These are phyloP conservation scores for Leistus spinibarbis DNA, from an alignment of 2,888 invertebrate species.

Conservation along the genomic window DNA sequence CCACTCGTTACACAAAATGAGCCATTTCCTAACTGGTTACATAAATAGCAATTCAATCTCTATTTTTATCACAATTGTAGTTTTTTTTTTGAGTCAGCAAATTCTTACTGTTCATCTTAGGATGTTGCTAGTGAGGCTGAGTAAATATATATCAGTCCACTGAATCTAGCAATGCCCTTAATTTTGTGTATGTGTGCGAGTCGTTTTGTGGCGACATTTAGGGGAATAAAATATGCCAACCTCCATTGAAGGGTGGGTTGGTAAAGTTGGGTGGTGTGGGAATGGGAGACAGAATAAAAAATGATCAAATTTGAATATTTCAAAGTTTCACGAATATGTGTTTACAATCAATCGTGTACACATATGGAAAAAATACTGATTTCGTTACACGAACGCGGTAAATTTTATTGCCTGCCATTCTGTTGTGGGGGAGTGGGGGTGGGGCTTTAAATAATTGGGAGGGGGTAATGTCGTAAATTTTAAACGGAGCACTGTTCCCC, in stretches of 20 bases:
- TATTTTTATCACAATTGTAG: no score
- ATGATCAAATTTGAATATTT: not conserved
- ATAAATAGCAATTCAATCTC: no score
- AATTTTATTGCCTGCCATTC: not conserved
- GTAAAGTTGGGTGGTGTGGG: not conserved
- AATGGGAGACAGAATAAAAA: not conserved
- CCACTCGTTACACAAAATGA: no score
- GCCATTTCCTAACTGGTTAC: no score
- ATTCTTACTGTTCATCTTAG: no score
- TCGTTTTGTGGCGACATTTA: not conserved
- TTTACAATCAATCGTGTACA: not conserved
- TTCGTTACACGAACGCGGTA: not conserved
- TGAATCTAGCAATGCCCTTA: no score
- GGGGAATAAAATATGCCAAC: not conserved
- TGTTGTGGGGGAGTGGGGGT: not conserved
- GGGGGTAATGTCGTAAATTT: not conserved
- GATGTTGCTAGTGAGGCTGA: no score
- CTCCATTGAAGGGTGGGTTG: not conserved
- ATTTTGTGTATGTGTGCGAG: not conserved
- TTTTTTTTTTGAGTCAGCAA: no score
- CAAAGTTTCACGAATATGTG: not conserved
- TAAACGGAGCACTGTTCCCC: not conserved
- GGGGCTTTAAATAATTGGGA: not conserved
- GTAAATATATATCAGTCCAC: no score
- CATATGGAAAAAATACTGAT: not conserved